Evolutionary conservation across 2,888 invertebrate genomes (phyloP), one percentile per base, ranked within the genome.

Genomic region (Myathropa florea): DNA sequence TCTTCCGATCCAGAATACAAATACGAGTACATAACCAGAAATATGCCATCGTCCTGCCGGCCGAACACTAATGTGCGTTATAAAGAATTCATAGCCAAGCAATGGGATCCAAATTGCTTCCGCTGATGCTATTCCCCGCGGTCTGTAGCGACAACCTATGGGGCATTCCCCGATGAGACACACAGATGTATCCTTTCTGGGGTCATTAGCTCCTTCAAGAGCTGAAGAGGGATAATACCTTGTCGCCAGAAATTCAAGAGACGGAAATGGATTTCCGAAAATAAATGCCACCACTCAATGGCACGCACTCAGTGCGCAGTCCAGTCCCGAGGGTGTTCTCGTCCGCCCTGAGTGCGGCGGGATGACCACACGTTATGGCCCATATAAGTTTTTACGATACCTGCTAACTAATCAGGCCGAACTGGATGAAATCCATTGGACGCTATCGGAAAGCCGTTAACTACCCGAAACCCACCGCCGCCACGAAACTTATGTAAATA

Each of bases 81-180:
- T 81, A 85, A 85, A 77, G 68, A 77, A 85, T 85, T 85, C 85
- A 84, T 84, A 68, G 77, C 67, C 77, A 36, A 76, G 67, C 81
- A 71, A 68, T 84, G 84, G 76, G 72, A 71, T 46, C 71, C 72
- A 77, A 78, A 85, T 85, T 82, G 53, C 73, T 85, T 82, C 82
- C 60, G 68, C 9, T 57, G 61, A 18, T 18, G 46, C 46, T 46
- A 46, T 46, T 61, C 59, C 75, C 61, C 36, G n/a, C 3, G 83
- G 64, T 12, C 67, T 68, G 33, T n/a, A n/a, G n/a, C 18, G 26
- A 55, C 18, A 0, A 7, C 24, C 24, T 26, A 46, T 4, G 18
- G 26, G 79, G n/a, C n/a, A n/a, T n/a, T n/a, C n/a, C n/a, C n/a
- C n/a, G n/a, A n/a, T n/a, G n/a, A n/a, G n/a, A n/a, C n/a, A 60